Evolutionary conservation across 2,113 vertebrate genomes (phyloP), one percentile per base, ranked within the genome.

Genomic region (Tyrannus savana): DNA sequence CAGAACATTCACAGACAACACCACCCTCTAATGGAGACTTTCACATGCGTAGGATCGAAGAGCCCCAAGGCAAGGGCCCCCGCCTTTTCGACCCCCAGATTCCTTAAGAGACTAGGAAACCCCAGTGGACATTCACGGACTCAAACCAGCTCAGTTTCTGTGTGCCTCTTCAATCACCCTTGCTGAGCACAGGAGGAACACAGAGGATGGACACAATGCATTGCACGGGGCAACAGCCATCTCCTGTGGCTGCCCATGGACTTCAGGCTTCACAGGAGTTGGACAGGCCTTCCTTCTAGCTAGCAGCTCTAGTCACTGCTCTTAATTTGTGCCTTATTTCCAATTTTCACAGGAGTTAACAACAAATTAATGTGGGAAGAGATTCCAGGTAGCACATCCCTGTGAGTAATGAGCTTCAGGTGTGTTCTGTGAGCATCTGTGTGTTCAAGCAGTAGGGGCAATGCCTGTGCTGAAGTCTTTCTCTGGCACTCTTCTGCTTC

Each of bases 21-120:
- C 67, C 35, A 95, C 88, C 90, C 68, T 86, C 88, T 93, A 90
- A 95, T 71, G 88, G 86, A 84, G 79, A 92, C 9, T 86, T 72
- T 14, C 30, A 22, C 75, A 7, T 67, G 71, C 6, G 11, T 90
- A 81, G 72, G 35, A 78, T 79, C 25, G 31, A 76, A 79, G 6
- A 94, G 12, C 41, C 14, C 19, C 14, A 44, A 21, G n/a, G 27
- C 37, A 91, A 74, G 39, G 50, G 58, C 6, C 4, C 10, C 14
- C 1, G 42, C 14, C n/a, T 85, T 84, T 92, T 71, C n/a, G 59
- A 41, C 5, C 6, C 31, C 19, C 27, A 83, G n/a, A 31, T 44
- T 75, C 39, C 12, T 39, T 41, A 37, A 66, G 25, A 35, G 46
- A 39, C 23, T 28, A n/a, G 37, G 21, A 91, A 75, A 50, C 3